A percentile compares a stretch with the other conserved stretches of the same genome.
phyloP scores from a whole-genome alignment of 64 coral and sea anemone species.

The Montipora foliosa region DNA sequence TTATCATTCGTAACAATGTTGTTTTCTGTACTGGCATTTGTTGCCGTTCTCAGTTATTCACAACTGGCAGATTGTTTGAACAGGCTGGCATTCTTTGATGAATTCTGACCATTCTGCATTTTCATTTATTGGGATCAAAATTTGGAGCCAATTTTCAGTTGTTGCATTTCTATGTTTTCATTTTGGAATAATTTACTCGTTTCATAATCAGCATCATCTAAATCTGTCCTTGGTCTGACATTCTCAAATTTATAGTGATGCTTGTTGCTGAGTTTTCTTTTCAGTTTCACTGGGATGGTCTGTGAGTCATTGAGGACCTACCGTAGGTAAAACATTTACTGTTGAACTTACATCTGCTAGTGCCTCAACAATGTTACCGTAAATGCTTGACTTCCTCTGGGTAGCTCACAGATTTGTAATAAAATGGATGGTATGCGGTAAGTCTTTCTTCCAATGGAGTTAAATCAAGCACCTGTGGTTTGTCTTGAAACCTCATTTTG shows the following conservation, averaged over 20 bases:
- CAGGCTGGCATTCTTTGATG: neutral
- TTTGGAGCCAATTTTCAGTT: neutral
- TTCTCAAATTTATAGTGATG: constrained; percentile 68
- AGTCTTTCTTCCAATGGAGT: constrained; percentile 48
- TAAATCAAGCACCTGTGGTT: constrained; percentile 38
- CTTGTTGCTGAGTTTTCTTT: constrained; percentile 43
- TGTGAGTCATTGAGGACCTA: constrained; percentile 50
- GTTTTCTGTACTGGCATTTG: neutral
- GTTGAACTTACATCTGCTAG: constrained; percentile 68
- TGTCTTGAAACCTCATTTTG: constrained; percentile 39
- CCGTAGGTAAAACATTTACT: constrained; percentile 26
- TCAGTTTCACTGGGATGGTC: constrained; percentile 67
- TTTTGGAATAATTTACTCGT: constrained; percentile 42
- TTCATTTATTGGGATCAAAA: neutral
- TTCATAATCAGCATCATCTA: constrained; percentile 36
- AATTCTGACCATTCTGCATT: neutral
- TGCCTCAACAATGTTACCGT: constrained; percentile 64
- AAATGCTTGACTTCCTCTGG: constrained; percentile 41
- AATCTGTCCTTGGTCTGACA: constrained; percentile 44
- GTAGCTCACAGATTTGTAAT: constrained; percentile 47
- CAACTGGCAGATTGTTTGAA: neutral
- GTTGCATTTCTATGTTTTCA: constrained; percentile 27
- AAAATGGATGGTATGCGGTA: constrained; percentile 30
- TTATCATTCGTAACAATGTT: neutral
- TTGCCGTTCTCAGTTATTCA: neutral